phyloP scores from a whole-genome alignment of 2,888 invertebrate genomes.

The Camptogramma bilineatum region DNA sequence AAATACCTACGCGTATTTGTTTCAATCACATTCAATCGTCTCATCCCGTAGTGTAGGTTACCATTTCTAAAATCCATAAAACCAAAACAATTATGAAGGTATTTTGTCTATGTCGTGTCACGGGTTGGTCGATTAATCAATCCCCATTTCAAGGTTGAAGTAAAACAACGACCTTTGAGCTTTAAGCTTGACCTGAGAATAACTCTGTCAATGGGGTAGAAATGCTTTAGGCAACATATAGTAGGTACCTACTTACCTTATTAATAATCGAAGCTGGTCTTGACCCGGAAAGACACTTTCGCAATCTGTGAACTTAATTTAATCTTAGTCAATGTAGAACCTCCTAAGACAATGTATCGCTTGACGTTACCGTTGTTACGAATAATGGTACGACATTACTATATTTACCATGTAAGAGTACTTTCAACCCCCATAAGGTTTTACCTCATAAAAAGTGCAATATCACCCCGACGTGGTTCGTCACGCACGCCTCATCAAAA shows the following conservation, averaged over 20 bases:
- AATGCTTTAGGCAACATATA: no score
- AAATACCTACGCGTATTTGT: no score
- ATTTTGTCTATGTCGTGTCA: conserved; percentile 38
- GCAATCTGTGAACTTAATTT: no score
- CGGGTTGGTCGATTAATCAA: conserved; percentile 37
- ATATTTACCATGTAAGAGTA: not conserved
- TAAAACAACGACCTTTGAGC: conserved; percentile 54
- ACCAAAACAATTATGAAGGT: conserved; percentile 7
- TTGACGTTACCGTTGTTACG: not conserved
- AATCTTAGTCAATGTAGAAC: no score
- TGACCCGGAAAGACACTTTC: no score
- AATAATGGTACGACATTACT: no score
- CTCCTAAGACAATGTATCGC: not conserved
- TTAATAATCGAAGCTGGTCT: no score
- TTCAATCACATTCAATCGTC: no score
- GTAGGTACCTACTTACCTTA: not conserved
- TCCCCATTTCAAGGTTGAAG: conserved; percentile 44
- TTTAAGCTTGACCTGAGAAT: conserved; percentile 42
- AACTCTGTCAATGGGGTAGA: conserved; percentile 18
- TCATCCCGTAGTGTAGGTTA: no score
- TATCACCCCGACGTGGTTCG: conserved; percentile 3
- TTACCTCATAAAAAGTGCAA: conserved; percentile 27
- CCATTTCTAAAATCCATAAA: not conserved
- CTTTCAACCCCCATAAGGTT: conserved; percentile 1
- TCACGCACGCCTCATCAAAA: conserved; percentile 33